A percentile compares a stretch with the other conserved stretches of the same genome.
These are phyloP conservation scores for Squalus acanthias DNA, from an alignment of 2,797 vertebrate genomes.

Conservation along the genomic window DNA sequence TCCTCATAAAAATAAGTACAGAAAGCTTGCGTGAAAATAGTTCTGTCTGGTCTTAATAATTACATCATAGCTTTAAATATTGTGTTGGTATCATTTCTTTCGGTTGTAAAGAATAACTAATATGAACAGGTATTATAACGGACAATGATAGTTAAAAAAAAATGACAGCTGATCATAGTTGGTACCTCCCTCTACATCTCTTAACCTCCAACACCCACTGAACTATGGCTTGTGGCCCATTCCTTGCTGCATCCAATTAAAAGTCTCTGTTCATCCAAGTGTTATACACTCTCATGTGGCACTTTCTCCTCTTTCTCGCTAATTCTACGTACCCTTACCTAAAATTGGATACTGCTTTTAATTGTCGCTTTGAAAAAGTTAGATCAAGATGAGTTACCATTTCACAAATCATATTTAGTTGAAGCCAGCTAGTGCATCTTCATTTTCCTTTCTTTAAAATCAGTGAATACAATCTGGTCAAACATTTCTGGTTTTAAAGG, in stretches of 20 bases:
- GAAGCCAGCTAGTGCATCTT: background rate
- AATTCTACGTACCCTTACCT: too few species aligned
- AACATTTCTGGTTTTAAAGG: background rate
- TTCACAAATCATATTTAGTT: background rate
- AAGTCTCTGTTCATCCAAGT: background rate
- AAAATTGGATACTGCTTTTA: background rate
- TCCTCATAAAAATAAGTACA: conserved; percentile 12
- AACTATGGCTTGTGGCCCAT: background rate
- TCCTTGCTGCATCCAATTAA: background rate
- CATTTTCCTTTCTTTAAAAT: background rate
- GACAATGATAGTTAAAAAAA: background rate
- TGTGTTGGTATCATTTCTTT: background rate
- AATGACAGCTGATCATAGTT: background rate
- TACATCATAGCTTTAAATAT: background rate
- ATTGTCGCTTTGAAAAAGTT: background rate
- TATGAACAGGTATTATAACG: background rate
- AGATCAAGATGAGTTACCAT: background rate
- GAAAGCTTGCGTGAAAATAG: background rate
- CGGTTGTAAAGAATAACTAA: background rate
- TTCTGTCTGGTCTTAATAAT: background rate
- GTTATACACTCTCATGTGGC: background rate
- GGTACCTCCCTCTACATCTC: background rate
- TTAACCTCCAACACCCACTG: background rate
- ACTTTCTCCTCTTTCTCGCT: background rate
- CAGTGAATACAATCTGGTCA: background rate